These are phyloP conservation scores for Gulo gulo DNA, from an alignment of 2,113 vertebrate species.

Conservation along the genomic window DNA sequence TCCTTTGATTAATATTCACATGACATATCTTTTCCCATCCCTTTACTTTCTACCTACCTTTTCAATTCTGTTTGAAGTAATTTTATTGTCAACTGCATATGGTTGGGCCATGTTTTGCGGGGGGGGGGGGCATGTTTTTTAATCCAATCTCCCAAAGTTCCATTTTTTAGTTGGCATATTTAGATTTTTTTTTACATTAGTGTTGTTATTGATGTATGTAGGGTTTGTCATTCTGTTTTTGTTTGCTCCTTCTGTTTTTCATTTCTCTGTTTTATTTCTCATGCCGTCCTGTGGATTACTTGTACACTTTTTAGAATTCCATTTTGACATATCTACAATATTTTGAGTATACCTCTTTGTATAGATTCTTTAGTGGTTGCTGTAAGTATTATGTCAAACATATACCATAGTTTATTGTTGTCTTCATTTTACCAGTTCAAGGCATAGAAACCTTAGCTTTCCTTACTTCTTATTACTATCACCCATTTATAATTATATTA, in stretches of 20 bases:
- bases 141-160: neutral
- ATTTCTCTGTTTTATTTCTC: neutral
- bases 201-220: neutral
- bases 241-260: neutral
- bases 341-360: neutral
- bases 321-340: neutral
- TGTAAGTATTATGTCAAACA: neutral
- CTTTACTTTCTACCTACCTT: neutral
- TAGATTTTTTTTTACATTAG: neutral
- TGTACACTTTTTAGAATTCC: neutral
- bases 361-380: neutral
- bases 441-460: neutral
- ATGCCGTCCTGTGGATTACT: neutral
- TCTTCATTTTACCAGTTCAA: neutral
- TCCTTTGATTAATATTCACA: neutral
- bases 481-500: neutral
- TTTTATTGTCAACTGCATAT: neutral
- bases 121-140: neutral
- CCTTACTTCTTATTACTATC: neutral
- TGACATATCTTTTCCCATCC: neutral
- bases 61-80: neutral
- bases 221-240: neutral
- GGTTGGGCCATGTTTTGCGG: neutral
- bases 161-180: neutral
- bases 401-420: neutral